phyloP scores from a whole-genome alignment of 2,113 vertebrate genomes.

The Periophthalmus modestus region DNA sequence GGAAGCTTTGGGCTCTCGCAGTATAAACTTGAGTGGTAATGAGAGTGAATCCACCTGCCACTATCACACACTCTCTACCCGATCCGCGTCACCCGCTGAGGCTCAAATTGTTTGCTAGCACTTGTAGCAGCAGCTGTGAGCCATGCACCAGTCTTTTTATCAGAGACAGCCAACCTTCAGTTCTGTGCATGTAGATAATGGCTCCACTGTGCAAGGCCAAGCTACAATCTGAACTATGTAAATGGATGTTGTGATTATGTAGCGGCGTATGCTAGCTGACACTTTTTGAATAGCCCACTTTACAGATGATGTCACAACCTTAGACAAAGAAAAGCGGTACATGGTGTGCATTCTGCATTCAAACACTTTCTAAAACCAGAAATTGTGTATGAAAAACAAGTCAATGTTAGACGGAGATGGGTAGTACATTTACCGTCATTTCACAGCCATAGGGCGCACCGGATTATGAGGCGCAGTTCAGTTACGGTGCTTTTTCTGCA shows the following conservation, averaged over 20 bases:
- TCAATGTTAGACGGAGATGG: too few relatives aligned
- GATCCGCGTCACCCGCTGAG: constrained; percentile 63
- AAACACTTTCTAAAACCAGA: too few relatives aligned
- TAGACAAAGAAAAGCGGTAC: too few relatives aligned
- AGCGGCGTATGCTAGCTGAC: constrained; percentile 31
- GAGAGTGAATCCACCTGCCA: constrained; percentile 60
- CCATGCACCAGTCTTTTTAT: constrained; percentile 59
- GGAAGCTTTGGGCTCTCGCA: constrained; percentile 55
- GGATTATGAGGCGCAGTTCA: too few relatives aligned
- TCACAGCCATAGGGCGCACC: too few relatives aligned
- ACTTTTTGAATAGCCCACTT: constrained; percentile 33
- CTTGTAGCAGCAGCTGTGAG: constrained; percentile 64
- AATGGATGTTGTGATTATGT: constrained; percentile 59
- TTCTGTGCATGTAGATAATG: constrained; percentile 62
- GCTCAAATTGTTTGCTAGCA: constrained; percentile 61
- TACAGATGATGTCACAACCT: too few relatives aligned
- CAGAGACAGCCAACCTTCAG: constrained; percentile 66
- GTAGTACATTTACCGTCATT: too few relatives aligned
- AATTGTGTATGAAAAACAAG: too few relatives aligned
- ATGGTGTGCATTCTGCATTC: too few relatives aligned
- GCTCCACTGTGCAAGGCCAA: constrained; percentile 58
- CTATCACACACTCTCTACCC: constrained; percentile 58
- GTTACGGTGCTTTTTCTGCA: too few relatives aligned
- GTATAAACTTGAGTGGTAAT: constrained; percentile 65
- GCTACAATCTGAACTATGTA: constrained; percentile 57